Conservation (phyloP, 2,113 vertebrate species). For the Oryzias woworae region DNA sequence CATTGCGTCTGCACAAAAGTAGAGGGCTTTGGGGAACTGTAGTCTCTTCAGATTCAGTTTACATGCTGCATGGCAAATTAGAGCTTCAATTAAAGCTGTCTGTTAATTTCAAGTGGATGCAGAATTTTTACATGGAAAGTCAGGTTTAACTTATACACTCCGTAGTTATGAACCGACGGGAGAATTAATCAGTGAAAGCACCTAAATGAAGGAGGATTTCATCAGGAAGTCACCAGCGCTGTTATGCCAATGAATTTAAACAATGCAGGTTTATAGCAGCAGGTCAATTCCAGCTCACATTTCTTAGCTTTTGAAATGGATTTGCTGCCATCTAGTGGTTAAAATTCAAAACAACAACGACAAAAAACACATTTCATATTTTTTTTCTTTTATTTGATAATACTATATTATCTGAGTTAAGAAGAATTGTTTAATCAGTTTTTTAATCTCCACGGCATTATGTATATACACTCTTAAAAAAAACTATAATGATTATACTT, state of each 20-base stretch:
- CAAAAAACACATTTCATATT: no score
- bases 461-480: no score
- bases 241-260: conserved; percentile 9
- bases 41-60: conserved; percentile 17
- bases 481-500: no score
- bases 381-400: no score
- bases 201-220: conserved; percentile 49
- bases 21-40: conserved; percentile 5
- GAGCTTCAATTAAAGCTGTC: conserved; percentile 46
- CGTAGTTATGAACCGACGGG: conserved; percentile 37
- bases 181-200: conserved; percentile 53
- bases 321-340: conserved; percentile 57
- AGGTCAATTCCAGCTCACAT: neutral
- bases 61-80: conserved; percentile 9
- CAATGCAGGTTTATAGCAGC: conserved; percentile 27
- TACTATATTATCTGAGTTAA: no score
- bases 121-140: conserved; percentile 54
- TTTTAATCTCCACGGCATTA: no score
- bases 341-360: no score
- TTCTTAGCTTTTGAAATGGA: conserved; percentile 6
- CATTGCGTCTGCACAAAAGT: conserved; percentile 5
- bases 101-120: conserved; percentile 36
- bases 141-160: conserved; percentile 53
- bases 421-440: no score
- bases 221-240: conserved; percentile 55